A percentile compares a stretch with the other conserved stretches of the same genome.
Conservation (phyloP, 2,113 vertebrate genomes). For the Takifugu bimaculatus region DNA sequence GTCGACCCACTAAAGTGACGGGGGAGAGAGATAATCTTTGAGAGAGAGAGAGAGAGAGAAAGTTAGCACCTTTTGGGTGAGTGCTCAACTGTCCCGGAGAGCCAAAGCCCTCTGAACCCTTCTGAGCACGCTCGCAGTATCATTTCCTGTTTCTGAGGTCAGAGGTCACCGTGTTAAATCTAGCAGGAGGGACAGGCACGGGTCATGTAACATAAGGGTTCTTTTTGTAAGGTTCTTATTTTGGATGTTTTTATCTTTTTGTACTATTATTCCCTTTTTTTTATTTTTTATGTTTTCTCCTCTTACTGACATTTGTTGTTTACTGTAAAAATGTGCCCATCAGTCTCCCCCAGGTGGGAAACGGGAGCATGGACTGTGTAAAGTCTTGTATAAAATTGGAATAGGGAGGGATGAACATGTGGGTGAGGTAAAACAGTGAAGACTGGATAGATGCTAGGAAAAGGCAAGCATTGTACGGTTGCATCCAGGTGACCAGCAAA, state of each 20-base stretch:
- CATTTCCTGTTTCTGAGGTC: constrained; percentile 49
- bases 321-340: constrained; percentile 48
- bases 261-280: constrained; percentile 56
- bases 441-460: not conserved
- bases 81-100: constrained; percentile 28
- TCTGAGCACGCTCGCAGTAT: constrained; percentile 51
- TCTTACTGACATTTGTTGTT: constrained; percentile 41
- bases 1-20: constrained; percentile 34
- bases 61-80: constrained; percentile 64
- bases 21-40: constrained; percentile 7
- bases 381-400: constrained; percentile 10
- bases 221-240: constrained; percentile 48
- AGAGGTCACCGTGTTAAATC: constrained; percentile 15
- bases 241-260: constrained; percentile 56
- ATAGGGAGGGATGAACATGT: not conserved
- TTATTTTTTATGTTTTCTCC: constrained; percentile 47
- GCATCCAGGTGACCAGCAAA: no score
- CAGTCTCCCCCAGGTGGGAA: constrained; percentile 15
- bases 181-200: constrained; percentile 2
- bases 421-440: constrained; percentile 8
- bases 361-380: constrained; percentile 23
- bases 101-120: constrained; percentile 65
- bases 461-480: no score
- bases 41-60: not conserved
- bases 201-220: constrained; percentile 23